Conservation (phyloP, 2,113 vertebrate species). For the Ptilorrhoa leucosticta region DNA sequence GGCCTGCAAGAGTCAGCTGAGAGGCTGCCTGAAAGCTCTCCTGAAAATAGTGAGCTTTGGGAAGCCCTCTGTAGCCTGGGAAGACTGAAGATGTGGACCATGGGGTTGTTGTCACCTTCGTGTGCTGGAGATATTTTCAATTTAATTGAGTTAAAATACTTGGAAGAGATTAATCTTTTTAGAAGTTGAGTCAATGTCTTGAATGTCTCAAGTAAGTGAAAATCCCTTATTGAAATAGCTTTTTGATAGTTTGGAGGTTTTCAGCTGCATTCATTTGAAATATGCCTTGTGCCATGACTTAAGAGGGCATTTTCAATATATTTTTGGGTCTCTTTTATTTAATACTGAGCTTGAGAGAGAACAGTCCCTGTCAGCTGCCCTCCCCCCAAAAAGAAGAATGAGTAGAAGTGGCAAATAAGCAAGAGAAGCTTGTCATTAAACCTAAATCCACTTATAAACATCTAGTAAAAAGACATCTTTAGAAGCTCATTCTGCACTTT, state of each 20-base stretch:
- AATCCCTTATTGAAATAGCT: not conserved
- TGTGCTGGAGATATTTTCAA: not conserved
- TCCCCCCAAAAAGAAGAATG: not conserved
- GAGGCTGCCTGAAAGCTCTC: not conserved
- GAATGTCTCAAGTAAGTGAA: not conserved
- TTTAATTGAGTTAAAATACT: not conserved
- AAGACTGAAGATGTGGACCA: not conserved
- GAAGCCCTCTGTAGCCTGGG: not conserved
- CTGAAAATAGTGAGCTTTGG: not conserved
- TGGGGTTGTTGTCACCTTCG: not conserved
- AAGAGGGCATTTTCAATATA: not conserved
- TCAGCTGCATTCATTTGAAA: not conserved
- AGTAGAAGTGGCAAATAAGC: not conserved
- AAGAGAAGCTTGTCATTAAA: not conserved
- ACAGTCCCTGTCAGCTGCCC: rapidly evolving
- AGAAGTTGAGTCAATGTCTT: not conserved
- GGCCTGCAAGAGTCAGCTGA: not conserved
- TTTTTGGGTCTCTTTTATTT: not conserved
- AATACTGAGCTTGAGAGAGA: not conserved
- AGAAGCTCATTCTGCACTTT: slow-evolving; percentile 1
- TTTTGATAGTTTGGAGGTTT: not conserved
- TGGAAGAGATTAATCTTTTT: not conserved
- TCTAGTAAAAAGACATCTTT: not conserved
- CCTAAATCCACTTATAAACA: not conserved
- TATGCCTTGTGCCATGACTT: not conserved